Conservation (phyloP, 1,140 invertebrate species). For the Lepidurus couesii region DNA sequence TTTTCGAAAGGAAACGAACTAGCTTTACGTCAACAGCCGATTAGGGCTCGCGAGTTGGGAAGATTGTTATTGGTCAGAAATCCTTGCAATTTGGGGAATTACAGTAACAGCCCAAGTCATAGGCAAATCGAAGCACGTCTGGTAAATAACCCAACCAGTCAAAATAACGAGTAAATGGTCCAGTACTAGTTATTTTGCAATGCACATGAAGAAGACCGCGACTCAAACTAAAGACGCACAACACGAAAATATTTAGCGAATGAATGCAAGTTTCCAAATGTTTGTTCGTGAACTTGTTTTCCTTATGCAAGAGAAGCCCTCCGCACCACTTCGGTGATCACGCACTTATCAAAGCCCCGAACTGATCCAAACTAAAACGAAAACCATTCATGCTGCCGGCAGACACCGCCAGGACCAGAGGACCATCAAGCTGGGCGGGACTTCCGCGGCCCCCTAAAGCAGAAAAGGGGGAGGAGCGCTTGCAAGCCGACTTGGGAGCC, state of each 20-base stretch:
- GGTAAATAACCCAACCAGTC: too few relatives aligned
- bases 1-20: slow-evolving; percentile 57
- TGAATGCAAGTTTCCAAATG: neutral
- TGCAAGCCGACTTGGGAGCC: neutral
- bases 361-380: slow-evolving; percentile 15
- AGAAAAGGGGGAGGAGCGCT: neutral
- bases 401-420: neutral
- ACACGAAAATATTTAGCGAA: neutral
- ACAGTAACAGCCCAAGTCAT: too few relatives aligned
- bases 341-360: neutral
- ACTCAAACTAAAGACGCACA: too few relatives aligned
- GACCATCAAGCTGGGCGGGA: neutral
- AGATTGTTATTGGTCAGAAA: neutral
- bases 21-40: slow-evolving; percentile 14
- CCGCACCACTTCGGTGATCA: neutral
- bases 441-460: neutral
- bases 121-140: too few relatives aligned
- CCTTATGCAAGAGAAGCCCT: neutral
- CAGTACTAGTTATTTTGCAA: too few relatives aligned
- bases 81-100: neutral
- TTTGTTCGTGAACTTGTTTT: neutral
- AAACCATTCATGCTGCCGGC: slow-evolving; percentile 4
- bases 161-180: too few relatives aligned
- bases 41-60: neutral
- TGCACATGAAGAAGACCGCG: too few relatives aligned